A percentile compares a stretch with the other conserved stretches of the same genome.
These are phyloP conservation scores for Gnathonemus echidnorhynchus DNA, from an alignment of 2,113 vertebrate species.

Conservation along the genomic window DNA sequence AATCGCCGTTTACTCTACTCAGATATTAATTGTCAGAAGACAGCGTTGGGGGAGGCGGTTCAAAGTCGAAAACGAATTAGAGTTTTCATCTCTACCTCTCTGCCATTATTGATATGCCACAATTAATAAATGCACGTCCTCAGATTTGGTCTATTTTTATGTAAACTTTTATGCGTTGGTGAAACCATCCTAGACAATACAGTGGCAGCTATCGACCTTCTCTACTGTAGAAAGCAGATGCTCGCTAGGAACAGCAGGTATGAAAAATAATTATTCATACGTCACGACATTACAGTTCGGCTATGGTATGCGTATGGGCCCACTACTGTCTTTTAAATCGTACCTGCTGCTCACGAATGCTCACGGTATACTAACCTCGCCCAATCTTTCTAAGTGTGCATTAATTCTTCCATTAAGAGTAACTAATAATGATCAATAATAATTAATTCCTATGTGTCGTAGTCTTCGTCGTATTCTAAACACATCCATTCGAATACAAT, in stretches of 20 bases:
- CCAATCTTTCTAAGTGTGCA: background rate
- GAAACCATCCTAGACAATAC: background rate
- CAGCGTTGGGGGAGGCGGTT: background rate
- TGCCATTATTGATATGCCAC: background rate
- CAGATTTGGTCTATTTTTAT: background rate
- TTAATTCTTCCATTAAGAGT: background rate
- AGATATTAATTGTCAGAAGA: background rate
- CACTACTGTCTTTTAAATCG: background rate
- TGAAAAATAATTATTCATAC: constrained; percentile 4
- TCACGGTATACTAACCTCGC: background rate
- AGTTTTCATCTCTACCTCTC: background rate
- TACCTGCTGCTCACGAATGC: background rate
- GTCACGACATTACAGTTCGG: background rate
- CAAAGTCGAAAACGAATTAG: background rate
- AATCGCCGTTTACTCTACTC: background rate
- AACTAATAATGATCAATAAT: background rate
- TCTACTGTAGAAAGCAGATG: background rate
- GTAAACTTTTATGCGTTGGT: background rate
- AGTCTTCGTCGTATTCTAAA: background rate
- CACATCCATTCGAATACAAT: background rate
- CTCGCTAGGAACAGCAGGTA: background rate
- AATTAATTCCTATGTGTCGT: background rate
- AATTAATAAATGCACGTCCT: background rate
- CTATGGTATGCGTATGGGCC: background rate
- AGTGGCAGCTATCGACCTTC: background rate